phyloP scores from a whole-genome alignment of 2,888 invertebrate species.

The Brachyopa scutellaris region DNA sequence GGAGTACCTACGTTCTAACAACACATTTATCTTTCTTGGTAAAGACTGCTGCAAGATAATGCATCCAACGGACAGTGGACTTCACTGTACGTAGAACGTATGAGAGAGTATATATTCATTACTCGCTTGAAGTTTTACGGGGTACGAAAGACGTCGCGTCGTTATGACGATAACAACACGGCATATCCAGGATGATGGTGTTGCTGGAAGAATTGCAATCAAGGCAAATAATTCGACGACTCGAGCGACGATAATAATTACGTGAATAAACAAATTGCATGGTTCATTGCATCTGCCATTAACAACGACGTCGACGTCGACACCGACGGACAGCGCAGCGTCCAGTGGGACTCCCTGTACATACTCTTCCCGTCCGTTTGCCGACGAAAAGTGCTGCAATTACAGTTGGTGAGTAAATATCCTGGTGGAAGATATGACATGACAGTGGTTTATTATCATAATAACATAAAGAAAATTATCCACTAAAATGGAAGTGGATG shows the following conservation, averaged over 20 bases:
- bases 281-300: slow-evolving; percentile 60
- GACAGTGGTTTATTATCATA: slow-evolving; percentile 43
- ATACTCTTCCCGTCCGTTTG: background rate
- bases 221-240: slow-evolving; percentile 60
- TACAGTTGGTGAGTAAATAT: slow-evolving; percentile 18
- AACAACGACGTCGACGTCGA: slow-evolving; percentile 13
- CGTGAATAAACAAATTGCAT: slow-evolving; percentile 65
- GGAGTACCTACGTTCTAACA: background rate
- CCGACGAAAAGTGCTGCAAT: background rate
- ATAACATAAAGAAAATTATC: slow-evolving; percentile 26
- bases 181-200: slow-evolving; percentile 9
- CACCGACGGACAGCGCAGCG: background rate
- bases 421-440: slow-evolving; percentile 29
- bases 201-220: slow-evolving; percentile 43
- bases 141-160: slow-evolving; percentile 24
- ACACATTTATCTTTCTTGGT: slow-evolving; percentile 46
- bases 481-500: slow-evolving; percentile 11
- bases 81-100: slow-evolving; percentile 36
- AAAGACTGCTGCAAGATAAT: slow-evolving; percentile 37
- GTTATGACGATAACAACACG: slow-evolving; percentile 29
- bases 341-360: background rate
- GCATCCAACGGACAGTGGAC: slow-evolving; percentile 39
- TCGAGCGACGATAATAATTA: slow-evolving; percentile 54
- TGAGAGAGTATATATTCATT: too few species aligned
- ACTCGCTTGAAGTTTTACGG: slow-evolving; percentile 4